phyloP scores from a whole-genome alignment of 2,888 invertebrate genomes.

The Dimorphilus gyrociliatus region DNA sequence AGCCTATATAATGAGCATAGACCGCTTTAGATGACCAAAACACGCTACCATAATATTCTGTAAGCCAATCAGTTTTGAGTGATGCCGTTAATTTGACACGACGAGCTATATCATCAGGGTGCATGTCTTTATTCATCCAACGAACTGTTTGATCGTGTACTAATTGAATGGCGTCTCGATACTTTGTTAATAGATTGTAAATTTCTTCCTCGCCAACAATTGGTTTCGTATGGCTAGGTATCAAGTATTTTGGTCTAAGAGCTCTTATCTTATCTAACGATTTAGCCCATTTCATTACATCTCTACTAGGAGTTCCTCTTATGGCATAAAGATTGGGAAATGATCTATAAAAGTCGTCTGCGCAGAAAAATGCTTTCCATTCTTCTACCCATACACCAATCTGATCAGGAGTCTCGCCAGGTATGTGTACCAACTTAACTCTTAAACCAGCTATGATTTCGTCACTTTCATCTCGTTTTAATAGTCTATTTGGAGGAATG shows the following conservation, averaged over 20 bases:
- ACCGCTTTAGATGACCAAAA: constrained; percentile 23
- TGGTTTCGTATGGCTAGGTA: constrained; percentile 24
- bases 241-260: constrained; percentile 16
- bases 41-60: constrained; percentile 23
- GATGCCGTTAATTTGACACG: constrained; percentile 16
- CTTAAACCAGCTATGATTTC: constrained; percentile 19
- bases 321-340: constrained; percentile 30
- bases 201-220: constrained; percentile 13
- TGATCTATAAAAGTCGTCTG: constrained; percentile 22
- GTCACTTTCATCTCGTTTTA: constrained; percentile 10
- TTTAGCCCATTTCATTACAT: constrained; percentile 16
- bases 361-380: constrained; percentile 17
- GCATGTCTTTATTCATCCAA: constrained; percentile 20
- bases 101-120: constrained; percentile 22
- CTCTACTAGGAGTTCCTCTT: constrained; percentile 18
- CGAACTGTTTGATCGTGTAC: constrained; percentile 27
- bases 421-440: constrained; percentile 23
- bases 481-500: constrained; percentile 14
- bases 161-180: constrained; percentile 22
- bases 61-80: constrained; percentile 13
- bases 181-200: constrained; percentile 1
- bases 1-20: constrained; percentile 12
- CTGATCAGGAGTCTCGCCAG: constrained; percentile 27
- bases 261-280: constrained; percentile 22
- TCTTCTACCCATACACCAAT: constrained; percentile 25